Base-by-base conservation (phyloP, 2,888 invertebrate genomes). In the Linnaemya vulpina region DNA sequence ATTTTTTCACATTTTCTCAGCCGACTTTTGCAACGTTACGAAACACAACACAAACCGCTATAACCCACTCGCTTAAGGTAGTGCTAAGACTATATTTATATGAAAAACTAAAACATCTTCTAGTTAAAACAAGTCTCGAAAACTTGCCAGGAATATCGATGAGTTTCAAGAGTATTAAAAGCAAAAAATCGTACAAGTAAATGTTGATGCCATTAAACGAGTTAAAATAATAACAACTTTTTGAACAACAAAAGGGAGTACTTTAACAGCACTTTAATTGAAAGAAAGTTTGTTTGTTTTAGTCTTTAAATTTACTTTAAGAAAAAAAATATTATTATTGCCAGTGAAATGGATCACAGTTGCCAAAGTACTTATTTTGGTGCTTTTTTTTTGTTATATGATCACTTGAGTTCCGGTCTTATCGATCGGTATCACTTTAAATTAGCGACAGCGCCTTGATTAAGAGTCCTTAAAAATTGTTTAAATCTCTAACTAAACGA, bases 101-200 rank as follows among this genome's bases (percentile, higher is more conserved):
- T 58, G 67, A 49, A 2, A 30, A 53, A 46, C n/a, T 62, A 22
- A 49, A 73, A 73, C 17, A 55, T 35, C 46, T 76, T 62, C 30
- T 68, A 73, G 60, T 73, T 84, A 35, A 77, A 74, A 81, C 43
- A 70, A 74, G 63, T 74, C 65, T 65, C 75, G 4, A 65, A 77
- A 82, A 85, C 78, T 85, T 81, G 53, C 51, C 49, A 76, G 35
- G 81, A 84, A 84, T 84, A 84, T 78, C 70, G 84, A 85, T 85
- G 78, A 84, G 84, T 65, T 68, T 68, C 62, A 35, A 8, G 43
- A 60, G 76, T 53, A 76, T 71, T 46, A 46, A 51, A 68, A 67
- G 86, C 84, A 87, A 83, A 88, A 87, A 80, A 83, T 78, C 25
- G 22, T 17, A 38, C 22, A 75, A 58, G 22, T 13, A 9, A 7